Base-by-base conservation (phyloP, 2,113 vertebrate species). In the Bubo blakistoni region DNA sequence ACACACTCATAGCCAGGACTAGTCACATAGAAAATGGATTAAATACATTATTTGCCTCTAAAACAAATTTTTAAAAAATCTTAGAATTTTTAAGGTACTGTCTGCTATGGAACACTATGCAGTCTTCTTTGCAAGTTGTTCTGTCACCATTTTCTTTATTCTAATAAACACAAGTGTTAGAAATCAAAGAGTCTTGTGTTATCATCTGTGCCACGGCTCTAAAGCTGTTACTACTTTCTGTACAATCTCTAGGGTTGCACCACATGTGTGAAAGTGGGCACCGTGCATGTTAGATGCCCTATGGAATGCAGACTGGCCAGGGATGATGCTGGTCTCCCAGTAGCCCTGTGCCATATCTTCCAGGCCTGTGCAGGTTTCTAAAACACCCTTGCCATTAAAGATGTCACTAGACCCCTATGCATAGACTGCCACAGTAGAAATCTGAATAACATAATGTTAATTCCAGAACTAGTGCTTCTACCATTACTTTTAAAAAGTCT, bases 401-500 rank as follows among this genome's bases (percentile, higher is more conserved):
- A 34, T 5, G 9, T 34, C 40, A 22, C 11, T 71, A 55, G 11
- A 51, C 7, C 5, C 5, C 18, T 17, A 5, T 4, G 7, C 24
- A 12, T 3, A 46, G 16, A 74, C 3, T 49, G 6, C 12, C 22
- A 29, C 7, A 30, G 22, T 14, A 47, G 36, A 71, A 77, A 58
- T 20, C 7, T 40, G 13, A 70, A 70, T 57, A 54, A 81, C 18
- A 9, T 42, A 51, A 47, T 17, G 4, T 14, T 42, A 66, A 72
- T 72, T 30, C 24, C 54, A 78, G 16, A 58, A 67, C 24, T 55
- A 40, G 26, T 17, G 14, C 8, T 54, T 87, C 38, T 65, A n/a
- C 29, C 11, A 46, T 6, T 88, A 42, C 29, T 46, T 85, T 94
- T 92, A 81, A 89, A 95, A 73, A 78, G 30, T 72, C 74, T 92